Evolutionary conservation across 2,888 invertebrate species (phyloP), one percentile per base, ranked within the genome.

Genomic region (Rhyacophila evoluta): DNA sequence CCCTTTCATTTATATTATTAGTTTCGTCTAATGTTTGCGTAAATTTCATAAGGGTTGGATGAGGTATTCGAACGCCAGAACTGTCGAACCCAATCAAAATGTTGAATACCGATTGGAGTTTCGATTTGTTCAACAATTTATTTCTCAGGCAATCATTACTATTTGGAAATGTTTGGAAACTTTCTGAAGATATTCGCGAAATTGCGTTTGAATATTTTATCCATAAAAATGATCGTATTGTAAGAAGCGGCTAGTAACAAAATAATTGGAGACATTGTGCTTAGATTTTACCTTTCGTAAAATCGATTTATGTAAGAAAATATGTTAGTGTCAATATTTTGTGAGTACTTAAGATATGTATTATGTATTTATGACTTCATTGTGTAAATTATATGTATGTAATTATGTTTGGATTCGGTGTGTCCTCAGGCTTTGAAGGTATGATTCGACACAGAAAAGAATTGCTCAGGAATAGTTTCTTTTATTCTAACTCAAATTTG

Each of bases 301-400:
- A 33, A 37, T 73, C 77, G 68, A 55, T 75, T 72, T 41, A 12
- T 75, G 29, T 76, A 78, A 74, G 74, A 12, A 78, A 39, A 74
- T 78, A 78, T 33, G 37, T 78, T 75, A 79, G 79, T 79, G 75
- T 79, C 79, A 79, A 79, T 79, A 79, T 75, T 73, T 79, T 79
- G 79, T 79, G 79, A 80, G 70, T 81, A 81, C 41, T 79, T 81
- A 81, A 79, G 79, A 76, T 77, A 81, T 79, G 79, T 81, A 81
- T 74, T 79, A 78, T 70, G 74, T 81, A 77, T 77, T 75, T 77
- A 81, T 79, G 74, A 74, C 29, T 76, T 69, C 72, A 74, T 41
- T 77, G 79, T 81, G 77, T 79, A 75, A 74, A 74, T 25, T 55
- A 25, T 55, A 55, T 55, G 55, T 55, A 74, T 37, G 72, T 81